Percentiles rank a stretch among this genome's conserved stretches.
These are phyloP conservation scores for Karalla daura DNA, from an alignment of 2,797 vertebrate genomes.

Conservation along the genomic window DNA sequence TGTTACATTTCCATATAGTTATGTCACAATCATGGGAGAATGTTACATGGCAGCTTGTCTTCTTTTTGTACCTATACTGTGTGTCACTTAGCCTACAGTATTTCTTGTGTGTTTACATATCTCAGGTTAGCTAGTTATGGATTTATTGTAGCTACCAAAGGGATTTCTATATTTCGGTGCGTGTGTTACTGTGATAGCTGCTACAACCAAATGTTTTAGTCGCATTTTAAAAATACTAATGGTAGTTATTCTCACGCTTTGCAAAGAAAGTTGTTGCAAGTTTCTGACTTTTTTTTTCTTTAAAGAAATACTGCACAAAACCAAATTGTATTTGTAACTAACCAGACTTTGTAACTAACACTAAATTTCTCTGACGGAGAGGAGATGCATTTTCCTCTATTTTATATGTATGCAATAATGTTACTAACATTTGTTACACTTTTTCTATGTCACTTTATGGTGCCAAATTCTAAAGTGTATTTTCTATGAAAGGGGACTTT, in stretches of 20 bases:
- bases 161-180: slow-evolving; percentile 44
- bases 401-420: slow-evolving; percentile 65
- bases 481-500: slow-evolving; percentile 50
- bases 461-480: slow-evolving; percentile 50
- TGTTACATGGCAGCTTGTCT: slow-evolving; percentile 39
- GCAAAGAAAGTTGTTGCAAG: slow-evolving; percentile 9
- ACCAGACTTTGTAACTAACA: no score
- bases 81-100: slow-evolving; percentile 32
- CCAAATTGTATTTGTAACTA: slow-evolving; percentile 38
- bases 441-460: slow-evolving; percentile 43
- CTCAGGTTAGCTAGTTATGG: slow-evolving; percentile 52
- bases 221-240: slow-evolving; percentile 52
- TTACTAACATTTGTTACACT: slow-evolving; percentile 50
- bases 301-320: slow-evolving; percentile 15
- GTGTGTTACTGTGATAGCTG: slow-evolving; percentile 56
- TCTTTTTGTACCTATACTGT: slow-evolving; percentile 19
- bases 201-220: slow-evolving; percentile 65
- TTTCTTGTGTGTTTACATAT: slow-evolving; percentile 62
- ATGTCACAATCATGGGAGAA: slow-evolving; percentile 36
- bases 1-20: slow-evolving; percentile 52
- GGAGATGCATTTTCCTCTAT: slow-evolving; percentile 13
- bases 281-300: slow-evolving; percentile 22
- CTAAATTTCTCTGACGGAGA: slow-evolving; percentile 40
- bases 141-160: slow-evolving; percentile 59
- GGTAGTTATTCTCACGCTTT: slow-evolving; percentile 28